Base-by-base conservation (phyloP, 2,888 invertebrate species). In the Shargacucullia verbasci region DNA sequence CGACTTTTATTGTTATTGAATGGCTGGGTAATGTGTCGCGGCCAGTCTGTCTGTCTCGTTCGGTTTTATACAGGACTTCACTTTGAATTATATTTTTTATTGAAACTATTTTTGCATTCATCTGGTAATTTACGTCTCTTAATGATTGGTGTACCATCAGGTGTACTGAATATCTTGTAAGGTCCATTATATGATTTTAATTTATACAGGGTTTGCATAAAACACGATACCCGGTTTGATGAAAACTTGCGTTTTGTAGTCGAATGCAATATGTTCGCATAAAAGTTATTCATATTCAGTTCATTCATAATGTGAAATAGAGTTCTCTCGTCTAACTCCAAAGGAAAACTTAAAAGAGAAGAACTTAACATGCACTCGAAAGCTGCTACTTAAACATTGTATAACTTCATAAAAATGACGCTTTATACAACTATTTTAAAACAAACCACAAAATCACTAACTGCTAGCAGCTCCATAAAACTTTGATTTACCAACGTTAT, bases 1-100 rank as follows among this genome's bases (percentile, higher is more conserved):
- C 41, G 46, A 60, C 56, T 64, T 72, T 67, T 71, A 66, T 70
- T 75, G 59, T 74, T 71, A 60, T 75, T 70, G 62, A 74, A 75
- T 69, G 65, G 62, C 47, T 40, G 58, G 57, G 56, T 59, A 58
- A 62, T 73, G 68, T 40, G 46, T 65, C 47, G 52, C 41, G 63
- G 52, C 45, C 70, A 58, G 40, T 35, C 31, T 7, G 69, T 57
- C 48, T 69, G 63, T 62, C 63, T 61, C 62, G 46, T 38, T 61
- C 41, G 13, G 31, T 29, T 64, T 49, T 59, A 59, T 67, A 33
- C 55, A 31, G 55, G 48, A 41, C 60, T 46, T 60, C 54, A 60
- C 46, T 67, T 39, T 37, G 35, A 52, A 67, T 67, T 67, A 29
- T 38, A 41, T 54, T 59, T 50, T 66, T 67, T 48, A 53, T 48